These are phyloP conservation scores for Cottus gobio DNA, from an alignment of 2,113 vertebrate species.

Conservation along the genomic window DNA sequence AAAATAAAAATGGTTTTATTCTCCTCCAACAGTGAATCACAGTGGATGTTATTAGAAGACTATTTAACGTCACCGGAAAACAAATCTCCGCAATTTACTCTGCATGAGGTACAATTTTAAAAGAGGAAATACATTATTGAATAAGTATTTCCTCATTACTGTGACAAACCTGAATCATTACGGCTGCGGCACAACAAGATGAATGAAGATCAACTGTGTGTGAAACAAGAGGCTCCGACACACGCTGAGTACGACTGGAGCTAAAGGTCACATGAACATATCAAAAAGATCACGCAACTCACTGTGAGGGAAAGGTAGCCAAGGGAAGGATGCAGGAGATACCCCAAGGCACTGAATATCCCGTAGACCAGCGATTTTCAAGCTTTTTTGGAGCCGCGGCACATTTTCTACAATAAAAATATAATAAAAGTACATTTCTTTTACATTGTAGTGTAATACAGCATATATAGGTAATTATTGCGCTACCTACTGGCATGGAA, in stretches of 20 bases:
- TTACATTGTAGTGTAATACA: no score
- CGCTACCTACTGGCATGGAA: no score
- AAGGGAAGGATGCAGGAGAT: background rate
- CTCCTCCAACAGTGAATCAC: slow-evolving; percentile 7
- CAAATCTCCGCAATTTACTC: slow-evolving; percentile 9
- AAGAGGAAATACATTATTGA: background rate
- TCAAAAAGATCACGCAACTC: background rate
- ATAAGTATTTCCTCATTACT: slow-evolving; percentile 3
- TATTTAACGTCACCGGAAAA: slow-evolving; percentile 7
- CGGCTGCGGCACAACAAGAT: background rate
- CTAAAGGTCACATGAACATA: background rate
- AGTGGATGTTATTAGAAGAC: slow-evolving; percentile 17
- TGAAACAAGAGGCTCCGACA: background rate
- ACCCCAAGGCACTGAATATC: background rate
- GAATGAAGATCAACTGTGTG: background rate
- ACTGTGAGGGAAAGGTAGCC: background rate
- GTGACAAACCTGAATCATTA: background rate
- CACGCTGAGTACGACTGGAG: background rate
- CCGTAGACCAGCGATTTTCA: no score
- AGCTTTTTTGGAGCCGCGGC: no score
- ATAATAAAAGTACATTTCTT: no score
- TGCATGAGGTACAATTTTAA: background rate
- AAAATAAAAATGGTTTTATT: background rate
- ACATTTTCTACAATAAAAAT: no score
- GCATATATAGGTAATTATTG: no score